phyloP scores from a whole-genome alignment of 2,888 invertebrate species.

The Apoda limacodes region DNA sequence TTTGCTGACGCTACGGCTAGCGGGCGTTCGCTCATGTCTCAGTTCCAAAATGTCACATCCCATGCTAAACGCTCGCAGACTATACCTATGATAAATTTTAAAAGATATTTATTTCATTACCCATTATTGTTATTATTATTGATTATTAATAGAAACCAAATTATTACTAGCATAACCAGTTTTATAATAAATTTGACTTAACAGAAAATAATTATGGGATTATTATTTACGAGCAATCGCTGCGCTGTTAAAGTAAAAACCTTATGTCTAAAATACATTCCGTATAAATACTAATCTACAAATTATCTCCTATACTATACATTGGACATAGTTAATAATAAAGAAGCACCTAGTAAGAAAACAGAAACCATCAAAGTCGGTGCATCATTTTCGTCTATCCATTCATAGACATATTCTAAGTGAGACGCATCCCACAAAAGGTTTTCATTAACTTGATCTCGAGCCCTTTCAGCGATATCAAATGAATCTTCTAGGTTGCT shows the following conservation, averaged over 20 bases:
- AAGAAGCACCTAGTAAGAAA: slow-evolving; percentile 31
- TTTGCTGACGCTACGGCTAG: too few relatives aligned
- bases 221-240: too few relatives aligned
- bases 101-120: too few relatives aligned
- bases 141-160: too few relatives aligned
- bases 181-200: too few relatives aligned
- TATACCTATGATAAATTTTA: too few relatives aligned
- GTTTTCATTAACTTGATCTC: slow-evolving; percentile 26
- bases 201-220: too few relatives aligned
- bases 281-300: not conserved
- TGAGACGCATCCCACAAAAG: slow-evolving; percentile 27
- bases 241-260: slow-evolving; percentile 1
- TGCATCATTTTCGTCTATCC: slow-evolving; percentile 55
- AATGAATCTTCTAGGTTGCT: slow-evolving; percentile 37
- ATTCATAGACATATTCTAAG: slow-evolving; percentile 38
- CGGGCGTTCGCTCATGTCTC: too few relatives aligned
- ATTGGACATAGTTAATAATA: slow-evolving; percentile 35
- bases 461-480: slow-evolving; percentile 23
- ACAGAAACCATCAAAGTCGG: slow-evolving; percentile 36
- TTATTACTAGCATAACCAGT: too few relatives aligned
- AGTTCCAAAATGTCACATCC: too few relatives aligned
- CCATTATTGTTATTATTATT: too few relatives aligned
- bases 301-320: slow-evolving; percentile 5
- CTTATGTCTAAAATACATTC: slow-evolving; percentile 7
- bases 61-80: too few relatives aligned